Conservation (phyloP, 2,888 invertebrate genomes). For the Sthenelais limicola region DNA sequence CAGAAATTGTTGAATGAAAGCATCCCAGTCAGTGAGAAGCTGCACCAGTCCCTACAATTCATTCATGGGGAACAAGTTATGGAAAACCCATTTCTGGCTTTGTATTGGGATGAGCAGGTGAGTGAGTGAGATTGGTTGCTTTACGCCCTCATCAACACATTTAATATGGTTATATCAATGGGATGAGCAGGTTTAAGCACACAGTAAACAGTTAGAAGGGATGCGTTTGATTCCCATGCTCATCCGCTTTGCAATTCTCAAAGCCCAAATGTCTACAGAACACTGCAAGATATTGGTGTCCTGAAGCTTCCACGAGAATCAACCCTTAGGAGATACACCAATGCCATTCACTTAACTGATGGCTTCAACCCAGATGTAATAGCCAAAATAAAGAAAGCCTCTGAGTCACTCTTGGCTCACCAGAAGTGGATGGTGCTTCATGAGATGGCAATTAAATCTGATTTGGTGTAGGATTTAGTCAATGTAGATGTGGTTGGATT, state of each 20-base stretch:
- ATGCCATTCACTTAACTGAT: neutral
- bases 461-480: neutral
- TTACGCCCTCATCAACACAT: too few relatives aligned
- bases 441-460: constrained; percentile 27
- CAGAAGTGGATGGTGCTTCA: constrained; percentile 11
- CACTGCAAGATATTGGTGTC: constrained; percentile 1
- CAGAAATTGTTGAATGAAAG: neutral
- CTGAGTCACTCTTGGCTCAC: neutral
- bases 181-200: constrained; percentile 10
- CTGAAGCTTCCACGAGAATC: constrained; percentile 23
- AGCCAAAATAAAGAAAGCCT: neutral
- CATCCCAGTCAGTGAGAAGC: neutral
- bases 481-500: constrained; percentile 10
- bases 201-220: neutral
- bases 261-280: constrained; percentile 21
- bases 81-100: neutral
- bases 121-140: too few relatives aligned
- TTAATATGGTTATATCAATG: too few relatives aligned
- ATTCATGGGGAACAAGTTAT: neutral
- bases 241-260: constrained; percentile 21
- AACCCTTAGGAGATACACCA: constrained; percentile 20
- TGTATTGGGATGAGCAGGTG: constrained; percentile 36
- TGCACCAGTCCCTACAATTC: neutral
- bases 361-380: constrained; percentile 11
- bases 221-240: constrained; percentile 38